A percentile compares a stretch with the other conserved stretches of the same genome.
phyloP scores from a whole-genome alignment of 2,888 invertebrate genomes.

The Alviniconcha strummeri region DNA sequence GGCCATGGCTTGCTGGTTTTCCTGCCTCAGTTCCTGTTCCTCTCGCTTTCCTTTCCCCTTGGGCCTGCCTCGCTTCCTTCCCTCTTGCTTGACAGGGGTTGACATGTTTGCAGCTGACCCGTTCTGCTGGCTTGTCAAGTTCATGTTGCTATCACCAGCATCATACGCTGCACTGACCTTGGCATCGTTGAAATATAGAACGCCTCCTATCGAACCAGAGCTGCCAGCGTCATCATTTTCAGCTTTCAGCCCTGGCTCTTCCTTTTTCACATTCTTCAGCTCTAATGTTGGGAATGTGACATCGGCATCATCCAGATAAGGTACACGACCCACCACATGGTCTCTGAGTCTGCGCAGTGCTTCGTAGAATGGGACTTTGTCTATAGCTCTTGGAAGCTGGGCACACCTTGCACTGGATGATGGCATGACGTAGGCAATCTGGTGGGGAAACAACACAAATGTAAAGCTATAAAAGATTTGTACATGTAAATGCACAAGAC shows the following conservation, averaged over 20 bases:
- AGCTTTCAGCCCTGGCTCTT: slow-evolving; percentile 28
- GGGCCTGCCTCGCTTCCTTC: background rate
- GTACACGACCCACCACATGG: slow-evolving; percentile 86
- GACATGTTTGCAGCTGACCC: background rate
- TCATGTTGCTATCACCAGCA: no score
- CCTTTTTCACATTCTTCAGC: slow-evolving; percentile 56
- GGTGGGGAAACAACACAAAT: slow-evolving; percentile 47
- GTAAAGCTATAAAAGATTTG: background rate
- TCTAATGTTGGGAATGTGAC: slow-evolving; percentile 71
- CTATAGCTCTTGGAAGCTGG: slow-evolving; percentile 96
- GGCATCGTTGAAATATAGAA: no score
- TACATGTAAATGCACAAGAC: no score
- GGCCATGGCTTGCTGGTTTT: background rate
- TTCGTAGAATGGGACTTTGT: slow-evolving; percentile 98
- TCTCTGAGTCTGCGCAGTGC: slow-evolving; percentile 96
- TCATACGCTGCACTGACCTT: no score
- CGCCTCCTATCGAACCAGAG: no score
- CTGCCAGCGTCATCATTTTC: slow-evolving; percentile 29
- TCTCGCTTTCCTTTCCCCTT: slow-evolving; percentile 1
- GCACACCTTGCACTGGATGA: slow-evolving; percentile 98
- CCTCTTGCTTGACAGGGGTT: background rate
- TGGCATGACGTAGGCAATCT: slow-evolving; percentile 99
- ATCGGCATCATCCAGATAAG: slow-evolving; percentile 65
- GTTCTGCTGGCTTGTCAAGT: background rate
- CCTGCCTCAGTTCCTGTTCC: background rate